phyloP scores from a whole-genome alignment of 2,797 vertebrate genomes.

The Falco biarmicus region DNA sequence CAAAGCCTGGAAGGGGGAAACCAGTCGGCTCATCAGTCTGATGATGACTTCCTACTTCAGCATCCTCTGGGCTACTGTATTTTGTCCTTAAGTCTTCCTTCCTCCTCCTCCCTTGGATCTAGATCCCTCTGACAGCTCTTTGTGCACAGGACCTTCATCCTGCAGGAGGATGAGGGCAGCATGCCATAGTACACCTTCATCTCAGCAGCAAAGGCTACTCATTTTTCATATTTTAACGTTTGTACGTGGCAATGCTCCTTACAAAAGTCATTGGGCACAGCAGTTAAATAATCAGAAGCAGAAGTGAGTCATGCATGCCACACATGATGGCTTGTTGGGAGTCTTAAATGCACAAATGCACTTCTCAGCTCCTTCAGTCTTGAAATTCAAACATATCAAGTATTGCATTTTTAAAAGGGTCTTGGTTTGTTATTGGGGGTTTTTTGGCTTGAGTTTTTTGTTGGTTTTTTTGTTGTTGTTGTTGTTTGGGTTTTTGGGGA shows the following conservation, averaged over 20 bases:
- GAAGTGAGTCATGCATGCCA: constrained; percentile 22
- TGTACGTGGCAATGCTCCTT: not conserved
- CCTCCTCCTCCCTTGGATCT: not conserved
- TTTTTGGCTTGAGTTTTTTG: constrained; percentile 35
- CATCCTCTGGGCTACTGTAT: not conserved
- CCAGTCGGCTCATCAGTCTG: not conserved
- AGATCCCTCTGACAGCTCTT: not conserved
- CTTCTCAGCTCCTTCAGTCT: constrained; percentile 45
- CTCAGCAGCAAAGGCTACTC: not conserved
- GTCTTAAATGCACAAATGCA: not conserved
- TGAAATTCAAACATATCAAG: constrained; percentile 72
- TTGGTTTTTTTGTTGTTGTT: constrained; percentile 16
- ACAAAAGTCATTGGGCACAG: not conserved
- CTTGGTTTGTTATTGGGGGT: constrained; percentile 27
- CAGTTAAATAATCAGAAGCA: constrained; percentile 2
- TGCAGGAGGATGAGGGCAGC: not conserved
- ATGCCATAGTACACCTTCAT: not conserved
- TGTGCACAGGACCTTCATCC: not conserved
- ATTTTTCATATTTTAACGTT: not conserved
- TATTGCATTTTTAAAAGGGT: constrained; percentile 83
- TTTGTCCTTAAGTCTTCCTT: not conserved
- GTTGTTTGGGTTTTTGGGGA: not conserved
- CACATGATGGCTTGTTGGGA: not conserved
- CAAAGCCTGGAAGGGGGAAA: not conserved
- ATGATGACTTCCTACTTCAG: not conserved